Percentiles rank a stretch among this genome's conserved stretches.
Evolutionary conservation across 2,888 invertebrate genomes (phyloP).

Genomic region (Thereva unica): DNA sequence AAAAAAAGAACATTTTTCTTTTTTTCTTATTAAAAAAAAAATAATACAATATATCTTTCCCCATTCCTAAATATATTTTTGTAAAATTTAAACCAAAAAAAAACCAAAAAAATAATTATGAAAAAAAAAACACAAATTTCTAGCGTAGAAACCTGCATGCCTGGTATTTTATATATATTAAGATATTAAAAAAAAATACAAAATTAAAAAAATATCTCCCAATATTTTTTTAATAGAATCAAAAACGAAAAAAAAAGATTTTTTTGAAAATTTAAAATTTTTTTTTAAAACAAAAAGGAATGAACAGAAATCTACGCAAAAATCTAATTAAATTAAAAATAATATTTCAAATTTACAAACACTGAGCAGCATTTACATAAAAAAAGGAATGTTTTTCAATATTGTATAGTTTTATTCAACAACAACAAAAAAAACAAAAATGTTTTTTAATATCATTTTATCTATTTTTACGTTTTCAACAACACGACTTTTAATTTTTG

Average conservation of each 20-base stretch:
- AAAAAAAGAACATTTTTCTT: neutral
- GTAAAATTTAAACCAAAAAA: slow-evolving; percentile 1
- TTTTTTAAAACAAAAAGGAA: no score
- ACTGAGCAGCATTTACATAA: slow-evolving; percentile 17
- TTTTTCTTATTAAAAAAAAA: neutral
- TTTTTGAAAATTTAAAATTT: neutral
- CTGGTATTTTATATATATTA: neutral
- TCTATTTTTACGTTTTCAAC: neutral
- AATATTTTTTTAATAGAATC: neutral
- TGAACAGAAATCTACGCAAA: no score
- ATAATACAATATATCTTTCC: neutral
- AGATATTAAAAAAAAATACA: neutral
- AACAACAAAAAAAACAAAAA: neutral
- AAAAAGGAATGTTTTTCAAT: slow-evolving; percentile 25
- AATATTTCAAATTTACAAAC: neutral
- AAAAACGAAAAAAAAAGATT: neutral
- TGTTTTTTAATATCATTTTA: slow-evolving; percentile 3
- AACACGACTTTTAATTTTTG: neutral
- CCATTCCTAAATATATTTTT: neutral
- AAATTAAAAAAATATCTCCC: neutral
- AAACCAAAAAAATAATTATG: neutral
- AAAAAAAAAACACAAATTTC: neutral
- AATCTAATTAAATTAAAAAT: no score
- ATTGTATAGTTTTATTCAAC: slow-evolving; percentile 1
- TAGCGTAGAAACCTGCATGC: slow-evolving; percentile 13